A percentile compares a stretch with the other conserved stretches of the same genome.
These are phyloP conservation scores for Meta bourneti DNA, from an alignment of 2,888 invertebrate genomes.

Conservation along the genomic window DNA sequence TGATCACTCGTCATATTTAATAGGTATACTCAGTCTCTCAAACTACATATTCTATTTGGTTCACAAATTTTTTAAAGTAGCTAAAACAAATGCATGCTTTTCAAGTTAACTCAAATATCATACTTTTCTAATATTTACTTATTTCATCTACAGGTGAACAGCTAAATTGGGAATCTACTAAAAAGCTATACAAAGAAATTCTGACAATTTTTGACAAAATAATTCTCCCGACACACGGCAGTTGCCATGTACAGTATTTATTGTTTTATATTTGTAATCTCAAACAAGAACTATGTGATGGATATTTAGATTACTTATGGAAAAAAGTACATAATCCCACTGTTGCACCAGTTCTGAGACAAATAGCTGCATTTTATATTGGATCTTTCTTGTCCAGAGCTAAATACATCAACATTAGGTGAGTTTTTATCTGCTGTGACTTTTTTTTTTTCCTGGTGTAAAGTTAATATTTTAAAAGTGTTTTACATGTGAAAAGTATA, in stretches of 20 bases:
- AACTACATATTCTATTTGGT: too few species aligned
- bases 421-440: conserved; percentile 78
- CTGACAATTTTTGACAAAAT: conserved; percentile 89
- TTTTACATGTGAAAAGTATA: not conserved
- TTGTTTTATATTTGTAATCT: conserved; percentile 88
- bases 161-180: conserved; percentile 84
- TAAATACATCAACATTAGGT: conserved; percentile 85
- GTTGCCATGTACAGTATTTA: conserved; percentile 89
- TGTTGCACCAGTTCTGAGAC: conserved; percentile 85
- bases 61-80: too few species aligned
- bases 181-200: conserved; percentile 84
- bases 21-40: too few species aligned
- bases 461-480: not conserved
- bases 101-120: too few species aligned
- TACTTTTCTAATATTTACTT: conserved; percentile 18
- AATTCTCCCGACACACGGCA: conserved; percentile 91
- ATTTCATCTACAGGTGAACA: conserved; percentile 79
- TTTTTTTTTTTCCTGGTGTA: too few species aligned
- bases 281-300: conserved; percentile 83
- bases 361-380: conserved; percentile 87
- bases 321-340: conserved; percentile 86
- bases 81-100: too few species aligned
- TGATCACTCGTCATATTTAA: too few species aligned
- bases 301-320: conserved; percentile 88
- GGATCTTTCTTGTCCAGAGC: conserved; percentile 88